These are phyloP conservation scores for Tetraneura akinire DNA, from an alignment of 1,140 invertebrate species.

Conservation along the genomic window DNA sequence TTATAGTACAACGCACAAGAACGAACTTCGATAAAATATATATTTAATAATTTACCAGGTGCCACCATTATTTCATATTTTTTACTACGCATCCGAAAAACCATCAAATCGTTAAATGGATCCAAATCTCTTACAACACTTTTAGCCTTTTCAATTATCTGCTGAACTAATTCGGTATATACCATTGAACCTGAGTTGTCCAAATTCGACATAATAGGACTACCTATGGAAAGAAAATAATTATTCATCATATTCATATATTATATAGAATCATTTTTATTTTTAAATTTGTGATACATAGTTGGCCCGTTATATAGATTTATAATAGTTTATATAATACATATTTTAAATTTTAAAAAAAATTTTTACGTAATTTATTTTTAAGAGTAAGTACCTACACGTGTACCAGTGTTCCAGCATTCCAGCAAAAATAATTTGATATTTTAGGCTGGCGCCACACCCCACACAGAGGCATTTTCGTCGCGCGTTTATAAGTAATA, in stretches of 20 bases:
- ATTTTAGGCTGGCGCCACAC: too few species aligned
- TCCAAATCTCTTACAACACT: slow-evolving; percentile 94
- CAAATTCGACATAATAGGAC: slow-evolving; percentile 92
- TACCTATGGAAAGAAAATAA: slow-evolving; percentile 60
- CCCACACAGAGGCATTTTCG: too few species aligned
- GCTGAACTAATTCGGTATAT: slow-evolving; percentile 88
- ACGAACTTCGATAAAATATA: too few species aligned
- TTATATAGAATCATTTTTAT: not conserved
- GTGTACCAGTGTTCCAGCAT: too few species aligned
- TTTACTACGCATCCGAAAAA: slow-evolving; percentile 90
- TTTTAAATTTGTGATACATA: not conserved
- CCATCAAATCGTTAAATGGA: slow-evolving; percentile 94
- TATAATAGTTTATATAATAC: too few species aligned
- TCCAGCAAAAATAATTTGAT: too few species aligned
- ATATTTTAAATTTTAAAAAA: too few species aligned
- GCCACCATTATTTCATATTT: slow-evolving; percentile 98
- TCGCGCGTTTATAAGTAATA: too few species aligned
- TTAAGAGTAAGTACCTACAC: too few species aligned
- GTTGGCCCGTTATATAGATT: not conserved
- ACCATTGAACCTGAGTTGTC: slow-evolving; percentile 92
- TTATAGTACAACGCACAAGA: too few species aligned
- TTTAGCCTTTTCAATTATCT: slow-evolving; percentile 87
- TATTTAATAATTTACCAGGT: slow-evolving; percentile 66
- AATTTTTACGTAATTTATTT: too few species aligned
- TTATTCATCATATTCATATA: not conserved